phyloP scores from a whole-genome alignment of 2,888 invertebrate genomes.

The Himalopsyche tibetana region DNA sequence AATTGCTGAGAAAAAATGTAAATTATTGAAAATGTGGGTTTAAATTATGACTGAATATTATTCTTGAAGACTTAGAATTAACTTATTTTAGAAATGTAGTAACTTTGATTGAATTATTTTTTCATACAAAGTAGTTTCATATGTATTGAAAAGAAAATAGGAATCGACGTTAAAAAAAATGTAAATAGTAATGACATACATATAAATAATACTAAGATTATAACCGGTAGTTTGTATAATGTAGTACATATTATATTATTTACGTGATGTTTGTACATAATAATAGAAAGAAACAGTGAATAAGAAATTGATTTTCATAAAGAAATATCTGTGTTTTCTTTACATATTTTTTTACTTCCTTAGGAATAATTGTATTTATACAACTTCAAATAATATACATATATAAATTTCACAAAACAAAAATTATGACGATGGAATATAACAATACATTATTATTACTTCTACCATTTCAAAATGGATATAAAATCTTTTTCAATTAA shows the following conservation, averaged over 20 bases:
- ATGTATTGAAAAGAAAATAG: not conserved
- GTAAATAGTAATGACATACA: slow-evolving; percentile 8
- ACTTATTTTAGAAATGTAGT: not conserved
- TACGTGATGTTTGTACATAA: slow-evolving; percentile 19
- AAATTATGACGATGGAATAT: no score
- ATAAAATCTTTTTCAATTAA: no score
- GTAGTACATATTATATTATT: not conserved
- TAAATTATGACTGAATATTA: not conserved
- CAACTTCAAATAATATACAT: no score
- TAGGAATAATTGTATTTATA: not conserved
- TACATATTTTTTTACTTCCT: not conserved
- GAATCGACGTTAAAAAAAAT: not conserved
- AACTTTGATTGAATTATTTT: not conserved
- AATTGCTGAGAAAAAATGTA: no score
- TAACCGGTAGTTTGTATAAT: not conserved
- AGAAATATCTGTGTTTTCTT: not conserved
- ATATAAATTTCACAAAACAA: no score
- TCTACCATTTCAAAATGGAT: no score
- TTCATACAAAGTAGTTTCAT: not conserved
- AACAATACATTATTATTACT: no score
- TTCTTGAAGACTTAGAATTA: slow-evolving; percentile 9
- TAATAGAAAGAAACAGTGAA: not conserved
- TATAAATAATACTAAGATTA: not conserved
- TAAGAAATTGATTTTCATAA: slow-evolving; percentile 24
- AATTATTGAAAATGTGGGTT: no score